Percentiles rank a stretch among this genome's conserved stretches.
Conservation (phyloP, 2,888 invertebrate species). For the Omphaloscelis lunosa region DNA sequence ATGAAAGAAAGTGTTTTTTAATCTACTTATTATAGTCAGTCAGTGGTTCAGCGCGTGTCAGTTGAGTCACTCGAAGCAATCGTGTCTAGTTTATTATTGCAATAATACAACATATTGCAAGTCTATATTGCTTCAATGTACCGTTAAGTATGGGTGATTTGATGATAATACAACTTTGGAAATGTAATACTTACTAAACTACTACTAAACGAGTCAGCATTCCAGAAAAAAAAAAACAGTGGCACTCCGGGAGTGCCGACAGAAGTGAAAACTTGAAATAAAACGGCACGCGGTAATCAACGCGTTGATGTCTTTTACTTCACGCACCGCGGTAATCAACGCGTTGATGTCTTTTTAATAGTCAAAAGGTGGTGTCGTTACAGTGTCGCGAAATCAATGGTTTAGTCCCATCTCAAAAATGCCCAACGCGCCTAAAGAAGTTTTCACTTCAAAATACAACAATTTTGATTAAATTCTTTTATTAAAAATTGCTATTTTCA, state of each 20-base stretch:
- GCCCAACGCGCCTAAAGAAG: no score
- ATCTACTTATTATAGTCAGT: conserved; percentile 23
- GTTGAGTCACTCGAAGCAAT: conserved; percentile 43
- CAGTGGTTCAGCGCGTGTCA: conserved; percentile 35
- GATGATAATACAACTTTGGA: not conserved
- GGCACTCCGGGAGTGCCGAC: no score
- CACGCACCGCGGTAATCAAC: no score
- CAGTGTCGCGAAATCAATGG: no score
- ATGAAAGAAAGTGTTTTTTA: conserved; percentile 26
- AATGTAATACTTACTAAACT: not conserved
- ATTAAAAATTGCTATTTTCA: not conserved
- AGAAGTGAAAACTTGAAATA: no score
- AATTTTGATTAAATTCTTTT: not conserved
- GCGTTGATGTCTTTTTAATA: no score
- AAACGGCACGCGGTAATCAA: no score
- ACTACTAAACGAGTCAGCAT: not conserved
- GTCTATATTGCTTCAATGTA: conserved; percentile 21
- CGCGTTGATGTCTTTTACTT: no score
- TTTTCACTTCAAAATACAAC: no score
- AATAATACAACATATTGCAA: conserved; percentile 35
- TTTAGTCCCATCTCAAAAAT: no score
- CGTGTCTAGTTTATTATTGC: conserved; percentile 47
- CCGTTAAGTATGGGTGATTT: not conserved
- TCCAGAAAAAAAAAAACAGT: not conserved
- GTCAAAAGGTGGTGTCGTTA: no score